Evolutionary conservation across 2,888 invertebrate species (phyloP), one percentile per base, ranked within the genome.

Genomic region (Caenorhabditis auriculariae): DNA sequence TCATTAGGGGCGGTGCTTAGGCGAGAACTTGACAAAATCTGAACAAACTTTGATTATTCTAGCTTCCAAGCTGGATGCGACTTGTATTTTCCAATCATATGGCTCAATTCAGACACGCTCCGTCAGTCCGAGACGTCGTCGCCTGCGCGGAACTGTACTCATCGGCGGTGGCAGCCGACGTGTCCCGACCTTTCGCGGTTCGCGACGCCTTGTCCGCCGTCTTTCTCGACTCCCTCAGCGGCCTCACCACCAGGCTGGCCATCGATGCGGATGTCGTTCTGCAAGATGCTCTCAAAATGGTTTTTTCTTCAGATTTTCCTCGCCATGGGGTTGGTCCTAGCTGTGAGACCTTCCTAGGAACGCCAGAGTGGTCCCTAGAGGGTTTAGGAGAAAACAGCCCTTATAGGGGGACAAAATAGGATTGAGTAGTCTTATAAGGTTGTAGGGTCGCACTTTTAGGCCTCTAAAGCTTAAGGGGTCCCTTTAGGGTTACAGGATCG

Each of bases 221-320:
- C 68, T 86, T 91, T 24, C 93, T 94, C 78, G 96, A 96, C 1
- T 91, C 92, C 41, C 89, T 88, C 82, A 87, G 94, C 68, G 90
- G 92, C 0, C 92, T 94, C 77, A 84, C 95, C 35, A 95, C 96
- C 82, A 89, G 91, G 68, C 87, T 95, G 47, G 93, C 94, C 42
- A 58, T 59, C 15, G 60, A 69, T 38, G 45, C 60, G 3, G n/a
- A 46, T 12, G 55, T 48, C 29, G 48, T 70, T 3, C 45, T 61
- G 19, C 46, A 55, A 28, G 68, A 70, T 42, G 70, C 70, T 4
- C 47, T 60, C 9, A n/a, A 19, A 35, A 65, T 70, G 54, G 69
- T 72, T 6, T 26, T 38, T 48, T 43, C 7, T 23, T 44, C 17
- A n/a, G n/a, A n/a, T n/a, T n/a, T n/a, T n/a, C n/a, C n/a, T n/a